phyloP scores from a whole-genome alignment of 2,113 vertebrate genomes.

The Siphamia tubifer region DNA sequence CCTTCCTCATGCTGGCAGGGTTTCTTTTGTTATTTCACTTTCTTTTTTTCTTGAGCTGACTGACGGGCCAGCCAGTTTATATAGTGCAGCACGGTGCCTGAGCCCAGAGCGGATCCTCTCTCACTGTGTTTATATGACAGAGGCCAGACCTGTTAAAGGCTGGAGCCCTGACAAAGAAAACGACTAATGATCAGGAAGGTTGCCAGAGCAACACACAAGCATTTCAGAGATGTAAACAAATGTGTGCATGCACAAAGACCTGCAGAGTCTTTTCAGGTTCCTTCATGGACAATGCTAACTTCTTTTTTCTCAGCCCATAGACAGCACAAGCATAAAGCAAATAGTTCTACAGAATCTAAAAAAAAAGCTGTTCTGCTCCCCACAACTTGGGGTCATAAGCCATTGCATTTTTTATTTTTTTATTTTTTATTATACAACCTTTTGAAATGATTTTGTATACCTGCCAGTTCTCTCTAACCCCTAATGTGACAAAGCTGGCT shows the following conservation, averaged over 20 bases:
- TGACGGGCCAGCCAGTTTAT: background rate
- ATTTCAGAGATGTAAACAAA: constrained; percentile 69
- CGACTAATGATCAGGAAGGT: constrained; percentile 58
- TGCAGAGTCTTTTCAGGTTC: constrained; percentile 36
- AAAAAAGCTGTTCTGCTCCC: constrained; percentile 14
- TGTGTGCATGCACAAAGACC: constrained; percentile 40
- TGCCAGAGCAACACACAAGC: constrained; percentile 62
- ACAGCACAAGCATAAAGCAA: constrained; percentile 10
- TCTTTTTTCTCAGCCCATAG: background rate
- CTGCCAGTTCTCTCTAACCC: constrained; percentile 9
- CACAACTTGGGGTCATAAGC: constrained; percentile 5
- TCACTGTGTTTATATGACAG: constrained; percentile 62
- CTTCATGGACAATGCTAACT: constrained; percentile 7
- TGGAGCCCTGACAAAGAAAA: constrained; percentile 62
- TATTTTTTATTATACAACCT: too few relatives aligned
- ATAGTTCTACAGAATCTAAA: constrained; percentile 10
- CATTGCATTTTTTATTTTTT: background rate
- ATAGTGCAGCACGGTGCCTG: constrained; percentile 5
- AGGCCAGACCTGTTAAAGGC: constrained; percentile 68
- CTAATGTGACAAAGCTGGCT: constrained; percentile 33
- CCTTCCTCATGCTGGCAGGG: background rate
- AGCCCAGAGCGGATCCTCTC: constrained; percentile 37
- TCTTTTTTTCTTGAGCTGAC: background rate
- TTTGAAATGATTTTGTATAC: constrained; percentile 12
- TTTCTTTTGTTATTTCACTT: constrained; percentile 21